Conservation (phyloP, 2,113 vertebrate genomes). For the Hippocampus zosterae region DNA sequence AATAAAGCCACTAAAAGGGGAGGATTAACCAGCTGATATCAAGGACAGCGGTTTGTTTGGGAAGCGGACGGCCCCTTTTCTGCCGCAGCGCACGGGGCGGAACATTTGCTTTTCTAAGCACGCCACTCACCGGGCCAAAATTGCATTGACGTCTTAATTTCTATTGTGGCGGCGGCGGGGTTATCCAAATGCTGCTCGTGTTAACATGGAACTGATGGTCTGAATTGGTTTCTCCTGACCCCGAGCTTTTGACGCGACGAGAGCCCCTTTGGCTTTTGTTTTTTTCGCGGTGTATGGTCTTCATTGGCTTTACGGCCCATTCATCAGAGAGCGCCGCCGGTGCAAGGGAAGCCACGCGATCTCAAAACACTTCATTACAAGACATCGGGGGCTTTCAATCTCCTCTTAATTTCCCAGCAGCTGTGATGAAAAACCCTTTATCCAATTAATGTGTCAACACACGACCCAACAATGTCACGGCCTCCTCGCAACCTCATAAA, state of each 20-base stretch:
- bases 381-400: conserved; percentile 73
- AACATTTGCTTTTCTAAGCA: conserved; percentile 45
- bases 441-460: conserved; percentile 69
- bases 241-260: conserved; percentile 36
- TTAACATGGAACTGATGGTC: conserved; percentile 24
- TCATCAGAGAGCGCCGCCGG: conserved; percentile 53
- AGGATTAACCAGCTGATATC: conserved; percentile 79
- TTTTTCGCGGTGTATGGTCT: conserved; percentile 22
- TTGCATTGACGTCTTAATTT: conserved; percentile 42
- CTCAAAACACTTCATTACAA: conserved; percentile 71
- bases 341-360: conserved; percentile 60
- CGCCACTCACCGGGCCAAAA: conserved; percentile 29
- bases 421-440: conserved; percentile 63
- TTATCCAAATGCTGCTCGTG: conserved; percentile 42
- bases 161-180: conserved; percentile 38
- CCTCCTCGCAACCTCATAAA: conserved; percentile 56
- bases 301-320: conserved; percentile 65
- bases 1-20: conserved; percentile 77
- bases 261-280: conserved; percentile 37
- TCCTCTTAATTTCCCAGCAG: conserved; percentile 69
- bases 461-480: conserved; percentile 63
- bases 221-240: conserved; percentile 38
- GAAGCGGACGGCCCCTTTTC: conserved; percentile 39
- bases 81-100: conserved; percentile 42
- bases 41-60: conserved; percentile 60